Percentiles rank a stretch among this genome's conserved stretches.
These are phyloP conservation scores for Alethe castanea DNA, from an alignment of 2,113 vertebrate species.

Conservation along the genomic window DNA sequence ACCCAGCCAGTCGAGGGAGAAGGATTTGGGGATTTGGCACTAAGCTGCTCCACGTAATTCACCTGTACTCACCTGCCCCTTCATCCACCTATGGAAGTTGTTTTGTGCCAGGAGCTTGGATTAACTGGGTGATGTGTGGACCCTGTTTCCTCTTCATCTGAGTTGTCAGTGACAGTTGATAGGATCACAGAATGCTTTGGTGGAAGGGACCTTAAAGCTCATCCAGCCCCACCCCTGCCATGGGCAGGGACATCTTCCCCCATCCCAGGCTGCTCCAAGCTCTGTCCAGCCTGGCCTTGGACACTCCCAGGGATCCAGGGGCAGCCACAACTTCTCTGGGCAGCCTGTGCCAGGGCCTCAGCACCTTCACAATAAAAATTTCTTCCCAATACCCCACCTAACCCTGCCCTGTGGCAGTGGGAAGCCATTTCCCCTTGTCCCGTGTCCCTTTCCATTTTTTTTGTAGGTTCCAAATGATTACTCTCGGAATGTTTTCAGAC, in stretches of 20 bases:
- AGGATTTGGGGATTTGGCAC: background rate
- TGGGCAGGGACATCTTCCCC: background rate
- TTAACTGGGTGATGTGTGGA: background rate
- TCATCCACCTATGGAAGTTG: background rate
- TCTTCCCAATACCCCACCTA: background rate
- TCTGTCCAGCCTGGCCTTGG: accelerated
- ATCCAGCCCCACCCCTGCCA: accelerated
- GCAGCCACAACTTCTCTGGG: background rate
- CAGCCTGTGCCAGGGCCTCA: background rate
- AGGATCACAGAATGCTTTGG: background rate
- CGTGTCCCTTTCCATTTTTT: background rate
- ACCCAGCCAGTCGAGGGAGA: background rate
- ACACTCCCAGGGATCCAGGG: background rate
- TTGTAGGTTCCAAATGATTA: background rate
- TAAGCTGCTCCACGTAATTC: background rate
- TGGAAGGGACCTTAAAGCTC: background rate
- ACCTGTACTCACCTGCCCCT: background rate
- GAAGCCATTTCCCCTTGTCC: background rate
- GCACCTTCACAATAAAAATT: background rate
- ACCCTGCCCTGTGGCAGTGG: background rate
- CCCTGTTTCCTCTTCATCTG: background rate
- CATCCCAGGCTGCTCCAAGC: background rate
- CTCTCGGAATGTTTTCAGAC: background rate
- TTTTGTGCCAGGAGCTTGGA: background rate
- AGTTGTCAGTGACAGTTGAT: background rate